These are phyloP conservation scores for Standfussiana lucernea DNA, from an alignment of 2,888 invertebrate species.

Conservation along the genomic window DNA sequence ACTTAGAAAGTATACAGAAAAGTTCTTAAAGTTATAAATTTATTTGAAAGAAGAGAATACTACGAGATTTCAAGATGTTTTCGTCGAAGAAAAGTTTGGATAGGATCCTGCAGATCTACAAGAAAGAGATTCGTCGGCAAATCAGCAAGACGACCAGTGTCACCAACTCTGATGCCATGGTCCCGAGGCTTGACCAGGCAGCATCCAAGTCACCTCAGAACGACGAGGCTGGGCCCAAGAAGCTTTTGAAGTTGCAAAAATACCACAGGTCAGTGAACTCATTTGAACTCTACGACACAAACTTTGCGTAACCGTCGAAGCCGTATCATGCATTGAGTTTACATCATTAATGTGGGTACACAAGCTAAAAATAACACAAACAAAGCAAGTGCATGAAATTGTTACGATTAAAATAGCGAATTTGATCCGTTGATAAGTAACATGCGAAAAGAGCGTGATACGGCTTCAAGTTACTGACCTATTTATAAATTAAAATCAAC, in stretches of 20 bases:
- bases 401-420: constrained; percentile 39
- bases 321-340: constrained; percentile 64
- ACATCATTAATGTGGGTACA: constrained; percentile 54
- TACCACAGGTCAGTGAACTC: constrained; percentile 91
- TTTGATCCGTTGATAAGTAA: constrained; percentile 54
- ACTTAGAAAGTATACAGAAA: constrained; percentile 35
- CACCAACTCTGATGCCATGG: constrained; percentile 91
- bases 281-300: constrained; percentile 71
- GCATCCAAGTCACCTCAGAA: constrained; percentile 77
- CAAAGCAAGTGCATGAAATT: constrained; percentile 46
- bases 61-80: constrained; percentile 79
- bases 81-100: constrained; percentile 85
- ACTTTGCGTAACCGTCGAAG: constrained; percentile 80
- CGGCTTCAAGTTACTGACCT: constrained; percentile 34
- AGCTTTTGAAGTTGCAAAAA: constrained; percentile 89
- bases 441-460: constrained; percentile 59
- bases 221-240: constrained; percentile 86
- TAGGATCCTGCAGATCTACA: constrained; percentile 83
- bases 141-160: constrained; percentile 92
- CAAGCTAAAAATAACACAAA: constrained; percentile 57
- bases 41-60: constrained; percentile 43
- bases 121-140: constrained; percentile 86
- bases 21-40: constrained; percentile 35
- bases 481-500: constrained; percentile 29
- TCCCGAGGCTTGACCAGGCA: constrained; percentile 86